Evolutionary conservation across 2,797 vertebrate genomes (phyloP).

Genomic region (Urocyon cinereoargenteus): DNA sequence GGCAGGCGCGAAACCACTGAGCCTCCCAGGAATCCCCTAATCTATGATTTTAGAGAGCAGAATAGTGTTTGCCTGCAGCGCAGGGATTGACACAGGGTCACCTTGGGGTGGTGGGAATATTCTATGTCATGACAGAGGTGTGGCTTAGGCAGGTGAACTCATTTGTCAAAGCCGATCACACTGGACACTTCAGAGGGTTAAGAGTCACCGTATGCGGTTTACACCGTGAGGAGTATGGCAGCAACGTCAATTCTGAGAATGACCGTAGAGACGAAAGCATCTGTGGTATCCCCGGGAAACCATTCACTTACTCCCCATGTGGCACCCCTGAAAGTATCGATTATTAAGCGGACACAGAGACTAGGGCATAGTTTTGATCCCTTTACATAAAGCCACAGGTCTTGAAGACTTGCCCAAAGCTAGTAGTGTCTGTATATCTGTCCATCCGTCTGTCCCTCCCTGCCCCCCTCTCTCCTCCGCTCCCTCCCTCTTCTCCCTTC

Average conservation of each 20-base stretch:
- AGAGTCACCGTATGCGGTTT: not conserved
- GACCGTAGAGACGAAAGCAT: not conserved
- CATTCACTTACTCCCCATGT: not conserved
- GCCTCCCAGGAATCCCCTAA: not conserved
- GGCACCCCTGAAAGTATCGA: not conserved
- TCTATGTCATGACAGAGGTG: accelerated
- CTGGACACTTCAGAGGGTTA: not conserved
- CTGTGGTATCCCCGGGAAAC: not conserved
- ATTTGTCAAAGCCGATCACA: not conserved
- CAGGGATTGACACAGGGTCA: not conserved
- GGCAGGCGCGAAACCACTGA: too few species aligned
- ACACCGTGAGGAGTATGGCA: not conserved
- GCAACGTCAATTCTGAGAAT: not conserved
- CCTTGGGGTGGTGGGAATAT: not conserved
- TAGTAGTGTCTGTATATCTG: not conserved
- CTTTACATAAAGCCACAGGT: not conserved
- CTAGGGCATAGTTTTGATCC: not conserved
- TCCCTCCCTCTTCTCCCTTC: too few species aligned
- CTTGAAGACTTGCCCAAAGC: not conserved
- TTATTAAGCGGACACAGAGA: not conserved
- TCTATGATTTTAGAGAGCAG: not conserved
- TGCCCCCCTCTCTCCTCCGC: not conserved
- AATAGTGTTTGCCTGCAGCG: not conserved
- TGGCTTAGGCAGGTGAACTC: not conserved
- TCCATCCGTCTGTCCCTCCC: not conserved